Conservation (phyloP, 1,140 invertebrate genomes). For the Formica selysi region DNA sequence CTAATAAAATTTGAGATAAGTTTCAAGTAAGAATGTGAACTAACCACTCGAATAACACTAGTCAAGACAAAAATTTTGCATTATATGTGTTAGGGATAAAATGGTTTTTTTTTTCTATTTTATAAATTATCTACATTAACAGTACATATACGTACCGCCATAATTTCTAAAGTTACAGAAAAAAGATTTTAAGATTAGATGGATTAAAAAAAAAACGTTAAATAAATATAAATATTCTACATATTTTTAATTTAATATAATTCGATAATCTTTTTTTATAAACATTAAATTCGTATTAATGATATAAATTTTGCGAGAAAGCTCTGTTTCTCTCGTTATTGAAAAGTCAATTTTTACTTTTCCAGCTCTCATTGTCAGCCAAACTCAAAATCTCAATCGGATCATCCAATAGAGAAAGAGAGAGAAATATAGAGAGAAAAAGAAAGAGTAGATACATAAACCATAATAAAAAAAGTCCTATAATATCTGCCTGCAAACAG, state of each 20-base stretch:
- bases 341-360: constrained; percentile 2
- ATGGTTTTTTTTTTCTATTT: background rate
- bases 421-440: background rate
- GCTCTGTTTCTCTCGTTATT: background rate
- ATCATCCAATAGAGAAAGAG: background rate
- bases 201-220: background rate
- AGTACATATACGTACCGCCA: no score
- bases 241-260: no score
- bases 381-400: no score
- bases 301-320: background rate
- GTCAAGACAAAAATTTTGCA: background rate
- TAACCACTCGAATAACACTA: background rate
- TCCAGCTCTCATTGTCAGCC: background rate
- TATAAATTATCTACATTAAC: background rate
- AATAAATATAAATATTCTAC: no score
- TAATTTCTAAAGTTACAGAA: no score
- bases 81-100: background rate
- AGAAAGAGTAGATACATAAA: background rate
- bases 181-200: no score
- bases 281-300: background rate
- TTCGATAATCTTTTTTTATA: background rate
- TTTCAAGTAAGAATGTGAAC: background rate
- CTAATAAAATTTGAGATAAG: constrained; percentile 24
- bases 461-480: background rate
- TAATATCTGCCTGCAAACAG: background rate